phyloP scores from a whole-genome alignment of 2,113 vertebrate species.

The Elephas maximus region DNA sequence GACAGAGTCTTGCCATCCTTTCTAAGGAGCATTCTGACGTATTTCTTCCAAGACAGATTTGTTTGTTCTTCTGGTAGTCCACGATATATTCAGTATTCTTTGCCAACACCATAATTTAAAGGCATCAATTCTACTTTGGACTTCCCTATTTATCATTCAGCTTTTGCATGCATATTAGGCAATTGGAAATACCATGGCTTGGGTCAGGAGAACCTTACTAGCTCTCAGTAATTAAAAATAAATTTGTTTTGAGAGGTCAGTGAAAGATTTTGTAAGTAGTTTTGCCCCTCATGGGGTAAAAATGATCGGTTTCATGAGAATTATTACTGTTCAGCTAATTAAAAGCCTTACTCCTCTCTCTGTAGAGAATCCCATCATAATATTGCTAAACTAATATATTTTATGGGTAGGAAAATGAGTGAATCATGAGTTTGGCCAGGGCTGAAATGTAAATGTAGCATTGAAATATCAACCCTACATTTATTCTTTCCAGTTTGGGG shows the following conservation, averaged over 20 bases:
- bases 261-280: background rate
- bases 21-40: too few species aligned
- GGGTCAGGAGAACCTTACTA: too few species aligned
- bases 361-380: background rate
- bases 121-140: too few species aligned
- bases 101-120: too few species aligned
- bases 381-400: background rate
- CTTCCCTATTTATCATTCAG: too few species aligned
- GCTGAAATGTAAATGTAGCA: background rate
- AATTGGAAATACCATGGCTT: too few species aligned
- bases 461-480: background rate
- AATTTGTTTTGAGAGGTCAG: background rate
- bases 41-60: too few species aligned
- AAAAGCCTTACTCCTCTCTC: background rate
- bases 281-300: background rate
- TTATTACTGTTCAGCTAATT: background rate
- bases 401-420: background rate
- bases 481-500: slow-evolving; percentile 1
- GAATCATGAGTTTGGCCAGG: background rate
- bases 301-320: background rate
- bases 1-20: too few species aligned
- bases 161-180: too few species aligned
- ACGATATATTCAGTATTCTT: too few species aligned
- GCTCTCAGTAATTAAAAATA: background rate
- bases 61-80: too few species aligned